Percentiles rank a stretch among this genome's conserved stretches.
These are phyloP conservation scores for Coenonympha arcania DNA, from an alignment of 2,888 invertebrate genomes.

Conservation along the genomic window DNA sequence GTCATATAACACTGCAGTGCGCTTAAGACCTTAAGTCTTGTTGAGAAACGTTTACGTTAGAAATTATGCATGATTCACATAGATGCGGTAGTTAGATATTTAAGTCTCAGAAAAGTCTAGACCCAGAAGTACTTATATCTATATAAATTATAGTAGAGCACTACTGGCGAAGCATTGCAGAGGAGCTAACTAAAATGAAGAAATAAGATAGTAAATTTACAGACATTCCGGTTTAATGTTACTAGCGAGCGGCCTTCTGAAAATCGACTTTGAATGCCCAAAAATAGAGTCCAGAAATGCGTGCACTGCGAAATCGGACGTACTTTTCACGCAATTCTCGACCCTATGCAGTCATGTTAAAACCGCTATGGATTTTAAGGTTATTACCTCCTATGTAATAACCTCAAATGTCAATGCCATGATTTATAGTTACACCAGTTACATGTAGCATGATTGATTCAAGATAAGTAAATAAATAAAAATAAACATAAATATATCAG, in stretches of 20 bases:
- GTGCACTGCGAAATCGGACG: constrained; percentile 39
- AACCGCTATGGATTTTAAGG: constrained; percentile 33
- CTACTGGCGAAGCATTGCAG: constrained; percentile 62
- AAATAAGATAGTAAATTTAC: constrained; percentile 68
- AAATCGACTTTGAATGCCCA: constrained; percentile 42
- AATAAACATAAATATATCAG: too few relatives aligned
- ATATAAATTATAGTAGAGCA: constrained; percentile 33
- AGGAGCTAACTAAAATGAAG: constrained; percentile 69
- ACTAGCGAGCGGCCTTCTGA: constrained; percentile 35
- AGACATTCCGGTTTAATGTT: constrained; percentile 66
- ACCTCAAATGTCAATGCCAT: constrained; percentile 29
- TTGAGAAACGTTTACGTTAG: neutral
- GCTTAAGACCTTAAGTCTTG: neutral
- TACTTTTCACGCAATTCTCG: constrained; percentile 37
- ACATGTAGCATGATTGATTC: constrained; percentile 1
- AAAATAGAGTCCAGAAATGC: constrained; percentile 42
- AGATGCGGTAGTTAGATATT: constrained; percentile 12
- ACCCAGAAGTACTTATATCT: constrained; percentile 29
- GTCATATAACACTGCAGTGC: too few relatives aligned
- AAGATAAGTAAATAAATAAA: too few relatives aligned
- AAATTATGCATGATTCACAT: neutral
- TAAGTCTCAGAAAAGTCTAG: constrained; percentile 16
- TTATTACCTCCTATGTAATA: constrained; percentile 33
- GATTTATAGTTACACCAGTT: constrained; percentile 27
- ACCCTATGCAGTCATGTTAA: constrained; percentile 31